Evolutionary conservation across 2,888 invertebrate species (phyloP).

Genomic region (Cosmia trapezina): DNA sequence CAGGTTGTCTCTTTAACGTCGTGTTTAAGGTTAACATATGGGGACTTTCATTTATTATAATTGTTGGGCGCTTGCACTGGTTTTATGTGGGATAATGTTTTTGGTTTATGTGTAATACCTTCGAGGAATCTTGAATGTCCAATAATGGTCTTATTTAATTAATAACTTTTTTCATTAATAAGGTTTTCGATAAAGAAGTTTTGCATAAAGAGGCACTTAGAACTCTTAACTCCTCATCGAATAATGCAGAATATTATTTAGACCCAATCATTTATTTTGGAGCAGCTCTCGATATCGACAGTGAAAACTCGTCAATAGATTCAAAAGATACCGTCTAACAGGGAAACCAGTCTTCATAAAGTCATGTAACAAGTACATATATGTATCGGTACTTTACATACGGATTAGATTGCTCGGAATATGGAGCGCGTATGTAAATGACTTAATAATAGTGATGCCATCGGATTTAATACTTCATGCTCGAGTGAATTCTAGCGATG

Average conservation of each 20-base stretch:
- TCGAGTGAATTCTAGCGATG: conserved; percentile 14
- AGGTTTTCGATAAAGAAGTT: neutral
- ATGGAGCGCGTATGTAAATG: conserved; percentile 77
- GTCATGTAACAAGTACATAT: conserved; percentile 60
- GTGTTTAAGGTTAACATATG: conserved; percentile 55
- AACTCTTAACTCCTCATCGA: neutral
- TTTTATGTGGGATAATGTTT: conserved; percentile 9
- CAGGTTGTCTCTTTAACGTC: conserved; percentile 47
- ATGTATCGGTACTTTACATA: conserved; percentile 58
- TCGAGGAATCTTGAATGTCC: conserved; percentile 9
- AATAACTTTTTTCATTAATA: neutral
- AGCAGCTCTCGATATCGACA: conserved; percentile 49
- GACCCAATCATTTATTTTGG: conserved; percentile 23
- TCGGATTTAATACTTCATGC: conserved; percentile 35
- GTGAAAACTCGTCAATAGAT: conserved; percentile 62
- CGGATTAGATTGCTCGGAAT: conserved; percentile 63
- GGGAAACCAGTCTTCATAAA: conserved; percentile 62
- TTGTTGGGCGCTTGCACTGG: conserved; percentile 15
- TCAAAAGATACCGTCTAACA: conserved; percentile 55
- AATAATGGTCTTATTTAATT: conserved; percentile 24
- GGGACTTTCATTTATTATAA: conserved; percentile 49
- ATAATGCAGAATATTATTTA: neutral
- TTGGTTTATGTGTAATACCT: neutral
- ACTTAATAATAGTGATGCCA: conserved; percentile 65
- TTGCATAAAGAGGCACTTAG: neutral